Evolutionary conservation across 2,888 invertebrate species (phyloP).

Genomic region (Abrostola tripartita): DNA sequence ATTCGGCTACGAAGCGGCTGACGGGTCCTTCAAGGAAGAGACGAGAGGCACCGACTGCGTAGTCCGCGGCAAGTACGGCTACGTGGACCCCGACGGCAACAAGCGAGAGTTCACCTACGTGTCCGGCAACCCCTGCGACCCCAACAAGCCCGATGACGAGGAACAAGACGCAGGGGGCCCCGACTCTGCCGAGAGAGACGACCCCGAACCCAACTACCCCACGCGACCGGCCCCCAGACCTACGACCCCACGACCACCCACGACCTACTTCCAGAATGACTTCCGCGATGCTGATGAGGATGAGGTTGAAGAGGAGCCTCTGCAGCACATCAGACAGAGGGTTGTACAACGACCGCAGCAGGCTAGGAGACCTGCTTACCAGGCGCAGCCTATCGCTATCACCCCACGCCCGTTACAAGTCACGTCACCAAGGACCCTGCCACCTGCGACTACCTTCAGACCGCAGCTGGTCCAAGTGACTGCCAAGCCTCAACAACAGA

Average conservation of each 20-base stretch:
- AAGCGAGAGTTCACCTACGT: constrained; percentile 95
- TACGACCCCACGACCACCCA: constrained; percentile 87
- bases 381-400: constrained; percentile 86
- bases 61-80: constrained; percentile 95
- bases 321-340: constrained; percentile 81
- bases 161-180: constrained; percentile 86
- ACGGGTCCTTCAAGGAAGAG: constrained; percentile 96
- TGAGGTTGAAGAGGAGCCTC: constrained; percentile 87
- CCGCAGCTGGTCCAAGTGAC: constrained; percentile 90
- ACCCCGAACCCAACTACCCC: constrained; percentile 90
- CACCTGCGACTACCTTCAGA: constrained; percentile 91
- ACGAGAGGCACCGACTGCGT: constrained; percentile 95
- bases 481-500: constrained; percentile 83
- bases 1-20: constrained; percentile 95
- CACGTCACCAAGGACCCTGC: constrained; percentile 84
- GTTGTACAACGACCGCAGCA: constrained; percentile 84
- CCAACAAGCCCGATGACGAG: constrained; percentile 93
- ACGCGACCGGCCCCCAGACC: constrained; percentile 79
- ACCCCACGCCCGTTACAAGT: constrained; percentile 89
- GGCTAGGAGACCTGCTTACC: constrained; percentile 80
- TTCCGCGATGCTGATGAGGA: constrained; percentile 91
- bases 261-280: constrained; percentile 92
- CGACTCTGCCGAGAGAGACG: constrained; percentile 89
- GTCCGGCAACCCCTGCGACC: constrained; percentile 95
- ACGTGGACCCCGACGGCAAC: constrained; percentile 95